A percentile compares a stretch with the other conserved stretches of the same genome.
Evolutionary conservation across 2,797 vertebrate genomes (phyloP).

Genomic region (Manis javanica): DNA sequence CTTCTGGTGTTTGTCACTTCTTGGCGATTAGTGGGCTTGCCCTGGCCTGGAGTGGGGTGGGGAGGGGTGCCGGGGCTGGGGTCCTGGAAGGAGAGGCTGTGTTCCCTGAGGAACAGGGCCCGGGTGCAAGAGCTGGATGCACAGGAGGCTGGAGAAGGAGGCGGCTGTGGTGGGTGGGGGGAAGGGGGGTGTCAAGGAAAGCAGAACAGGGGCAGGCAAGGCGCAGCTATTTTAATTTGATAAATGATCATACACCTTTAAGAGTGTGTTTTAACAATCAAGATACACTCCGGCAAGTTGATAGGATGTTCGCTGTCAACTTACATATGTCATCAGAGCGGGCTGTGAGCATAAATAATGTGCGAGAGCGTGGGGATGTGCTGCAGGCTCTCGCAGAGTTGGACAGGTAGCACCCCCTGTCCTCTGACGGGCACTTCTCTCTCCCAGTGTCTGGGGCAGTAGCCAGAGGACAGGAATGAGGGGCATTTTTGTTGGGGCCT

Average conservation of each 20-base stretch:
- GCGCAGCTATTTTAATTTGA: constrained; percentile 80
- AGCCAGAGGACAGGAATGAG: neutral
- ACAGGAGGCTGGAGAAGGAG: neutral
- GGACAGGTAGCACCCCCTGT: neutral
- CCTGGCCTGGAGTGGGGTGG: constrained; percentile 55
- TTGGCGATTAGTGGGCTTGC: constrained; percentile 80
- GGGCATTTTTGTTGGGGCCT: neutral
- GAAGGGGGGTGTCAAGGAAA: neutral
- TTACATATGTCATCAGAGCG: constrained; percentile 80
- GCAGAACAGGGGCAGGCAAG: neutral
- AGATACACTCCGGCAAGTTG: constrained; percentile 84
- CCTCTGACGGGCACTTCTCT: neutral
- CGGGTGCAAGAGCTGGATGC: neutral
- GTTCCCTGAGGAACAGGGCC: neutral
- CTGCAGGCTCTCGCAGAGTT: neutral
- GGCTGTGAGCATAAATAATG: constrained; percentile 77
- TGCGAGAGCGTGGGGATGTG: neutral
- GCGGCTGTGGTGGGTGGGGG: neutral
- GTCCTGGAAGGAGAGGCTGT: neutral
- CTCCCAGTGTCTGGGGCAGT: neutral
- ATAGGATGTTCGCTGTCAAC: constrained; percentile 83
- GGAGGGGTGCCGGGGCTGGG: neutral
- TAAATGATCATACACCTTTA: constrained; percentile 81
- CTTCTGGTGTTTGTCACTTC: constrained; percentile 84
- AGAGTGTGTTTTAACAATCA: constrained; percentile 84